phyloP scores from a whole-genome alignment of 2,113 vertebrate species.

The Stigmatopora nigra region DNA sequence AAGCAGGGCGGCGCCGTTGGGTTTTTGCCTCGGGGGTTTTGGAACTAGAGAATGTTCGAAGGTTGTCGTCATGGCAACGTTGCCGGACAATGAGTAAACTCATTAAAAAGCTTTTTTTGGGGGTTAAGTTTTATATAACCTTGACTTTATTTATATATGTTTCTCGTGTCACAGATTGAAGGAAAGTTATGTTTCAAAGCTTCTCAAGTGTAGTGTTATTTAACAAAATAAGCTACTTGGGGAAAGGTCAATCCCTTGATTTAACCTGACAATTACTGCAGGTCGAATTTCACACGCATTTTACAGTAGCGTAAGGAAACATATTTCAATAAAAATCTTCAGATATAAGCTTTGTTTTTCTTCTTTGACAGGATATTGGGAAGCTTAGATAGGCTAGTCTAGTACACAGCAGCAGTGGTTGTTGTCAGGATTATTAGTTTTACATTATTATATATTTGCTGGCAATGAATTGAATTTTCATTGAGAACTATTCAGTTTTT shows the following conservation, averaged over 20 bases:
- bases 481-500: too few species aligned
- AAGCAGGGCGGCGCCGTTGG: not conserved
- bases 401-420: not conserved
- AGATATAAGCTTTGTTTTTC: not conserved
- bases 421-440: too few species aligned
- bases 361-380: not conserved
- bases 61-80: not conserved
- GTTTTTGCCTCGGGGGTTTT: constrained; percentile 27
- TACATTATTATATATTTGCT: too few species aligned
- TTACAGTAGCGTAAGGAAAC: not conserved
- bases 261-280: constrained; percentile 59
- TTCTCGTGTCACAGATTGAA: constrained; percentile 32
- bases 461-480: too few species aligned
- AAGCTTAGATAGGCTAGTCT: not conserved
- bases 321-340: not conserved
- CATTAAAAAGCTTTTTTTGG: not conserved
- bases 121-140: too few species aligned
- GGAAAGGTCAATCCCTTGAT: constrained; percentile 60
- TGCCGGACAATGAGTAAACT: not conserved
- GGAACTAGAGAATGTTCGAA: constrained; percentile 65
- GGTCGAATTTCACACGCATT: constrained; percentile 57
- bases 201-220: constrained; percentile 54
- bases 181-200: constrained; percentile 50
- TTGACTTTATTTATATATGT: too few species aligned
- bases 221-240: constrained; percentile 60